These are phyloP conservation scores for Drosophila murphyi DNA, from an alignment of 1,140 invertebrate species.

Conservation along the genomic window DNA sequence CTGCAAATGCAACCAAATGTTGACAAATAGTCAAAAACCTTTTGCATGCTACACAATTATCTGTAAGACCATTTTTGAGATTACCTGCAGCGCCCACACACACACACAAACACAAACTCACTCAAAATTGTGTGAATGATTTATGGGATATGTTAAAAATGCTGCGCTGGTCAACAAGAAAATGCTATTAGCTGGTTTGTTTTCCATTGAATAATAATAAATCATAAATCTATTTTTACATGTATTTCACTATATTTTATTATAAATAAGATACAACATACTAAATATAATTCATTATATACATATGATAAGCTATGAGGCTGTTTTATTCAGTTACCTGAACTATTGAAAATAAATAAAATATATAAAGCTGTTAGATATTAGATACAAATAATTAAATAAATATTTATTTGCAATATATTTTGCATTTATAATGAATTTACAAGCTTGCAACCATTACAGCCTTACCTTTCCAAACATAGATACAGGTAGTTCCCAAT, in stretches of 20 bases:
- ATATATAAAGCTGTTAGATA: too few relatives aligned
- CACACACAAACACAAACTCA: background rate
- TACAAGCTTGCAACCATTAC: too few relatives aligned
- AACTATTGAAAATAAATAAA: too few relatives aligned
- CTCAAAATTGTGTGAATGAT: constrained; percentile 18
- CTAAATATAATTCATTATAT: too few relatives aligned
- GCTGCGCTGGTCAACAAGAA: constrained; percentile 24
- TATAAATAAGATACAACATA: too few relatives aligned
- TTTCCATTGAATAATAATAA: background rate
- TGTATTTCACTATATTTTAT: too few relatives aligned
- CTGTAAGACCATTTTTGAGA: constrained; percentile 25
- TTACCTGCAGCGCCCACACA: constrained; percentile 13
- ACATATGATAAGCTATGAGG: too few relatives aligned
- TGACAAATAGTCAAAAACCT: constrained; percentile 30
- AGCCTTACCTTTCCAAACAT: background rate
- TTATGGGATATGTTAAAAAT: constrained; percentile 14
- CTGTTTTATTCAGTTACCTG: too few relatives aligned
- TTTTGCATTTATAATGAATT: too few relatives aligned
- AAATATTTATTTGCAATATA: too few relatives aligned
- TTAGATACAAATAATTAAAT: too few relatives aligned
- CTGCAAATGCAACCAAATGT: constrained; percentile 12
- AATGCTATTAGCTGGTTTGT: constrained; percentile 1
- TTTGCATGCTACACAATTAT: constrained; percentile 33
- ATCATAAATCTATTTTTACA: background rate
- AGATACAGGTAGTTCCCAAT: background rate